Evolutionary conservation across 2,113 vertebrate genomes (phyloP).

Genomic region (Indicator indicator): DNA sequence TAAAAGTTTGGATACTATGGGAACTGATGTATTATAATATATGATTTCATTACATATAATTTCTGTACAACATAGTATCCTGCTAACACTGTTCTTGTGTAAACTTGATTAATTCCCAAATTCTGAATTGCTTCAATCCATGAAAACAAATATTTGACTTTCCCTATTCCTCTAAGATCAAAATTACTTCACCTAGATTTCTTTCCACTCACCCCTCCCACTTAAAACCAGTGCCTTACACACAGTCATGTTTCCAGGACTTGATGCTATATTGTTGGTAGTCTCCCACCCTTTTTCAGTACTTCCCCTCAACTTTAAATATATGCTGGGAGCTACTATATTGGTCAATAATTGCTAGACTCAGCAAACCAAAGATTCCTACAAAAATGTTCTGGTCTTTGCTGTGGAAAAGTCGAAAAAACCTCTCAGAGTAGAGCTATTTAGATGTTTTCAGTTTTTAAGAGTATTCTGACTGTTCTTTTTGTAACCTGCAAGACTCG

Average conservation of each 20-base stretch:
- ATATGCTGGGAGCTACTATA: background rate
- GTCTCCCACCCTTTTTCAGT: slow-evolving; percentile 12
- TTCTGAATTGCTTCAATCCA: background rate
- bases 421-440: background rate
- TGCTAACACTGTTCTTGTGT: background rate
- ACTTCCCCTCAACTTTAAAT: slow-evolving; percentile 2
- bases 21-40: background rate
- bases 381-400: background rate
- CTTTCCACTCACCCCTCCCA: background rate
- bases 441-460: background rate
- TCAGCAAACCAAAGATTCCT: background rate
- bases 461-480: background rate
- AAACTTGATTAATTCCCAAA: background rate
- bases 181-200: background rate
- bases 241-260: background rate
- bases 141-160: background rate
- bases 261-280: background rate
- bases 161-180: background rate
- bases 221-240: background rate
- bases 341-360: slow-evolving; percentile 50
- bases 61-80: background rate
- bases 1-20: background rate
- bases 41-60: background rate
- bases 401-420: slow-evolving; percentile 13
- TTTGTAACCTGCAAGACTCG: background rate